Base-by-base conservation (phyloP, 92 coral and sea anemone species). In the Phenganax marumi region DNA sequence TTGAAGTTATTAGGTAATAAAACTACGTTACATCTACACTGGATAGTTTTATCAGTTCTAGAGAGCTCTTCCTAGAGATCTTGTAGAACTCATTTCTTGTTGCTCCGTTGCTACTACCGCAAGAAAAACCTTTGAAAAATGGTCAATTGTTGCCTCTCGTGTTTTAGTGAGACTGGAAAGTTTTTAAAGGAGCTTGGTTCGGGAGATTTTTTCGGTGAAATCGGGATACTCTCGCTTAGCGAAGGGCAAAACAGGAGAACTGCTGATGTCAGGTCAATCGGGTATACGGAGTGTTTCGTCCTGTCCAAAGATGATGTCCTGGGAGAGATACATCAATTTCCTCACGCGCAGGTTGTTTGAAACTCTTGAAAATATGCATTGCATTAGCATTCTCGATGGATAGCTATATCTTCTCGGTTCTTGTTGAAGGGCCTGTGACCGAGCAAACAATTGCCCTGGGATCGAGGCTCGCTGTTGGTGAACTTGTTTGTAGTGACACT, bases 241-340 rank as follows among this genome's bases (percentile, higher is more conserved):
- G 98, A 94, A 62, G 98, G 98, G 2, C 98, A 94, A 79, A 94
- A 94, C 85, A 94, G 98, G 74, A 90, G 98, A 33, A 94, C 98
- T 39, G 98, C 98, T 55, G 98, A 92, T 65, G 93, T 94, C 7
- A 87, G 98, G 22, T 92, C 94, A 7, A 83, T 94, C 8, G 98
- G 98, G 5, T 94, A 94, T 48, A 90, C 93, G 21, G 98, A 94
- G 68, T 94, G 97, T 26, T 92, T 94, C 75, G 98, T 94, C 65
- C 88, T 94, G 72, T 92, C 98, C 19, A 94, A 94, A 81, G 97
- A 92, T 18, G 98, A 93, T 39, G 98, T 94, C 19, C 76, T 94
- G 74, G 88, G 90, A 24, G 98, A 97, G 16, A 89, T 91, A 0
- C 77, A 92, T 24, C 92, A 94, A 73, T 94, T 88, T 54, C 98